Base-by-base conservation (phyloP, 2,888 invertebrate species). In the Trissolcus brochymenae region DNA sequence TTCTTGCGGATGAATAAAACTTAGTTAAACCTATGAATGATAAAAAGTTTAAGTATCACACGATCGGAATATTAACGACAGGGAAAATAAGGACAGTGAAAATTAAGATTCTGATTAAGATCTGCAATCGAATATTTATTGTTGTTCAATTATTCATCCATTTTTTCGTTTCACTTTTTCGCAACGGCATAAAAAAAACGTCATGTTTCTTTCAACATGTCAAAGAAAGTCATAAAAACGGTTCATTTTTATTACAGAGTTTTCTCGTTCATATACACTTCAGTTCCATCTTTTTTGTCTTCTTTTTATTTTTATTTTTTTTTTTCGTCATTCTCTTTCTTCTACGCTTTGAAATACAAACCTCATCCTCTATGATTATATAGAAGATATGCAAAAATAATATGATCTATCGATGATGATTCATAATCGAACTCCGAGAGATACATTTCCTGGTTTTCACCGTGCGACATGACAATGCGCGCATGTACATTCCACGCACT, bases 371-470 rank as follows among this genome's bases (percentile, higher is more conserved):
- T 9, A 46, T 46, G 46, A 46, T 46, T 2, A 6, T 46, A 13
- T 2, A 14, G 14, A 1, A 14, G 35, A 35, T 35, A 35, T 35
- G 35, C 35, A 46, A 46, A 46, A 46, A 14, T 46, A 46, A 46
- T 16, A 19, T 56, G 13, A 17, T 40, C 50, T 35, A 71, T 72
- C 54, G 46, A 71, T 56, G 70, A 73, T 78, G 76, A 77, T 76
- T 78, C 70, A 70, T 74, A 60, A 55, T 61, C 49, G 6, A 66
- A 56, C 72, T 53, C 6, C 50, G 29, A 41, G 29, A 66, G 53
- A 57, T 66, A 61, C 59, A 51, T 75, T 81, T 79, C 79, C 78
- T 76, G 72, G 76, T 79, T 82, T 81, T 73, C 65, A 76, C 72
- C 14, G 65, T 7, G 50, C 71, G 64, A 53, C 64, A 54, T 50